These are phyloP conservation scores for Menidia beryllina DNA, from an alignment of 2,113 vertebrate species.

Conservation along the genomic window DNA sequence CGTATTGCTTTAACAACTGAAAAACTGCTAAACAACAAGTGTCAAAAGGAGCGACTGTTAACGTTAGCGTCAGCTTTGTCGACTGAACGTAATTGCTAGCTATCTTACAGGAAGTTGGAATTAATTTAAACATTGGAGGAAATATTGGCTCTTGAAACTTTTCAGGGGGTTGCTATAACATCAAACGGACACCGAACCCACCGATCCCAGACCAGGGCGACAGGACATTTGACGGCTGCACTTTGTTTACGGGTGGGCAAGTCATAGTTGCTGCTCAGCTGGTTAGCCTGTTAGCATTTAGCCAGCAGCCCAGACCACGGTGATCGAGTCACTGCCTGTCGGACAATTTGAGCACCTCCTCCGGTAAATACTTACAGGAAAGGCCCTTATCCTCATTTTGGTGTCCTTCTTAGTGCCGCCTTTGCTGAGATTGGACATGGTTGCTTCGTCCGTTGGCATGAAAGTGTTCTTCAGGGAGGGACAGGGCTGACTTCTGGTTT, in stretches of 20 bases:
- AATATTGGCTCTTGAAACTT: not conserved
- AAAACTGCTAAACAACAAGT: slow-evolving; percentile 68
- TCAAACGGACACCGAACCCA: not conserved
- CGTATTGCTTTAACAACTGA: not conserved
- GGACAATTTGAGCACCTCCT: slow-evolving; percentile 43
- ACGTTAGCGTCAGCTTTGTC: slow-evolving; percentile 49
- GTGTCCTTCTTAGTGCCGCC: slow-evolving; percentile 98
- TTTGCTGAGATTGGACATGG: slow-evolving; percentile 98
- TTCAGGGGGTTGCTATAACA: not conserved
- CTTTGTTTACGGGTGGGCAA: slow-evolving; percentile 50
- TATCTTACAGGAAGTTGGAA: slow-evolving; percentile 15
- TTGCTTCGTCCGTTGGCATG: slow-evolving; percentile 79
- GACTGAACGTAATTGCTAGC: slow-evolving; percentile 36
- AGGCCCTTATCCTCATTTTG: slow-evolving; percentile 99
- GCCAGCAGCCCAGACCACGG: slow-evolving; percentile 64
- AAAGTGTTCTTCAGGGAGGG: slow-evolving; percentile 70
- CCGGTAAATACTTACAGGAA: slow-evolving; percentile 90
- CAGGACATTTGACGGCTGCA: slow-evolving; percentile 17
- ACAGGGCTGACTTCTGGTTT: slow-evolving; percentile 65
- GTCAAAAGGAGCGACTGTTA: slow-evolving; percentile 43
- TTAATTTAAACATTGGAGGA: not conserved
- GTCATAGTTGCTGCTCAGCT: slow-evolving; percentile 51
- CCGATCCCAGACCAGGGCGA: not conserved
- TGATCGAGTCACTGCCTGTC: slow-evolving; percentile 55
- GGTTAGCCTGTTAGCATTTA: slow-evolving; percentile 55